phyloP scores from a whole-genome alignment of 2,888 invertebrate species.

The Hofmannophila pseudospretella region DNA sequence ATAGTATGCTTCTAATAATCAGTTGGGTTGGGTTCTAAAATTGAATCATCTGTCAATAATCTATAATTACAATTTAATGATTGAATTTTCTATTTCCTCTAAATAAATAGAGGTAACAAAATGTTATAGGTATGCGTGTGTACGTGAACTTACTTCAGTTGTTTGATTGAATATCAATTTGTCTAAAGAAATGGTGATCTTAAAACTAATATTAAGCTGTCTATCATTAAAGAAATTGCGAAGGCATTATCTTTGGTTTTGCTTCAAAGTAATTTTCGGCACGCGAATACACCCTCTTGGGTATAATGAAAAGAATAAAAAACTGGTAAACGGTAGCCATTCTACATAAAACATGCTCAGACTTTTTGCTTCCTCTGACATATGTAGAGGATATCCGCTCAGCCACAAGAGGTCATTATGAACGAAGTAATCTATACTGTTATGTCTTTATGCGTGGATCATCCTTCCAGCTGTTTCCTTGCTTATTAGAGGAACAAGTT shows the following conservation, averaged over 20 bases:
- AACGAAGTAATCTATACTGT: conserved; percentile 45
- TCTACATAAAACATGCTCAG: conserved; percentile 23
- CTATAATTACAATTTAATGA: no score
- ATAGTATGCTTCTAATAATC: conserved; percentile 37
- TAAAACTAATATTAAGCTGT: conserved; percentile 18
- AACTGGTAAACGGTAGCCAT: conserved; percentile 55
- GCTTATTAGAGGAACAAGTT: background rate
- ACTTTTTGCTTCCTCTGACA: conserved; percentile 54
- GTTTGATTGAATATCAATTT: no score
- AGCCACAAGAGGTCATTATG: conserved; percentile 59
- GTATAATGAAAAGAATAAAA: conserved; percentile 28
- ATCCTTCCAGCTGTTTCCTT: conserved; percentile 3
- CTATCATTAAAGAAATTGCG: conserved; percentile 38
- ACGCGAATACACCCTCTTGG: conserved; percentile 51
- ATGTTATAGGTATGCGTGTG: no score
- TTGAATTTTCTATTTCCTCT: no score
- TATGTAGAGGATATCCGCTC: conserved; percentile 69
- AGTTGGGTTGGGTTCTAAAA: conserved; percentile 9
- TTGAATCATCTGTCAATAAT: no score
- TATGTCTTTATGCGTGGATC: conserved; percentile 5
- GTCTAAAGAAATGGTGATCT: no score
- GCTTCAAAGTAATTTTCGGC: conserved; percentile 53
- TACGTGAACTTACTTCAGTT: no score
- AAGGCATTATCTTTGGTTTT: conserved; percentile 33
- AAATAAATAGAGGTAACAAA: no score